Conservation (phyloP, 2,888 invertebrate species). For the Polymixis lichenea region DNA sequence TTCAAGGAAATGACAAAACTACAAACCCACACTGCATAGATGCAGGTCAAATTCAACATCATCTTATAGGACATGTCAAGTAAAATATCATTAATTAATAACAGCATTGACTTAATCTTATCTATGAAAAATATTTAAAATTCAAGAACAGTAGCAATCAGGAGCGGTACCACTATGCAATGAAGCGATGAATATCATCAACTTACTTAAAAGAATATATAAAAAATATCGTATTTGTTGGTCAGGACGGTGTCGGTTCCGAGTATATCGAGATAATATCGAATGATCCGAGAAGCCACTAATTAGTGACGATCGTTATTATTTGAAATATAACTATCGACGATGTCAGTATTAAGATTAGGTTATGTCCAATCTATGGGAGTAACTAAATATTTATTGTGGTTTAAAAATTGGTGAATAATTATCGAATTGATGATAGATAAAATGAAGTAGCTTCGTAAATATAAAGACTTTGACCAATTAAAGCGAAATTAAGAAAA, state of each 20-base stretch:
- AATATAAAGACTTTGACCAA: not conserved
- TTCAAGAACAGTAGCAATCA: slow-evolving; percentile 48
- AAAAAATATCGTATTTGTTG: slow-evolving; percentile 43
- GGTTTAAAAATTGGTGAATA: not conserved
- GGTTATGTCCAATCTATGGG: slow-evolving; percentile 13
- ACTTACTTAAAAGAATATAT: not conserved
- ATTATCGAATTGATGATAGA: not conserved
- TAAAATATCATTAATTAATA: not conserved
- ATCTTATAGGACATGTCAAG: not conserved
- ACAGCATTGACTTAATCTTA: not conserved
- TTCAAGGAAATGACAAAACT: not conserved
- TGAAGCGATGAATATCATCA: slow-evolving; percentile 51
- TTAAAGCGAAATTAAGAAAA: no score
- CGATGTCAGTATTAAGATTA: slow-evolving; percentile 41
- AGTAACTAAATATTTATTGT: slow-evolving; percentile 18
- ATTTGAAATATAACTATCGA: slow-evolving; percentile 58
- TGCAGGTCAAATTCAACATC: not conserved
- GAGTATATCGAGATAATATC: slow-evolving; percentile 62
- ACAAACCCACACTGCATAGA: no score
- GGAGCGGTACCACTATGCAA: slow-evolving; percentile 30
- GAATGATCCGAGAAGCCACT: slow-evolving; percentile 45
- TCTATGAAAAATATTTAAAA: slow-evolving; percentile 14
- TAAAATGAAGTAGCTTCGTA: not conserved
- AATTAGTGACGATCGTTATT: slow-evolving; percentile 63
- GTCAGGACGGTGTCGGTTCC: slow-evolving; percentile 55